A percentile compares a stretch with the other conserved stretches of the same genome.
Evolutionary conservation across 2,888 invertebrate species (phyloP).

Genomic region (Tipula helvola): DNA sequence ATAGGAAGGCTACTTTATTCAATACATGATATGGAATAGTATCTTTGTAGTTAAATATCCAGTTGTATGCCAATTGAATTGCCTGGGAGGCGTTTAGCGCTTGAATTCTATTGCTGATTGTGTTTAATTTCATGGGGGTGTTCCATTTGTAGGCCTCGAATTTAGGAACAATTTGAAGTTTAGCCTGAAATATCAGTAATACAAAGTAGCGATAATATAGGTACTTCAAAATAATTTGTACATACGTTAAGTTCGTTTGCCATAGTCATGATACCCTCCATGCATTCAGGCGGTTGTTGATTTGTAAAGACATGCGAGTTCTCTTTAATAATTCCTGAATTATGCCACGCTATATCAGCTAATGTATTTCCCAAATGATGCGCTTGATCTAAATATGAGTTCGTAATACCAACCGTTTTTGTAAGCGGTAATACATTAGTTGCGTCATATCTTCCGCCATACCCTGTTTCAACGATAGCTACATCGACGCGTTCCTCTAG

Average conservation of each 20-base stretch:
- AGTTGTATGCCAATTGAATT: constrained; percentile 63
- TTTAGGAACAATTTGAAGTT: constrained; percentile 47
- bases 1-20: neutral
- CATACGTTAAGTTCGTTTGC: neutral
- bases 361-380: constrained; percentile 67
- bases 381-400: constrained; percentile 84
- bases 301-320: constrained; percentile 60
- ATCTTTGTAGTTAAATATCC: constrained; percentile 41
- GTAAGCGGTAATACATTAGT: constrained; percentile 84
- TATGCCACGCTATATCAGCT: constrained; percentile 83
- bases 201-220: neutral
- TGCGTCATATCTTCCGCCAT: constrained; percentile 88
- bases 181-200: constrained; percentile 41
- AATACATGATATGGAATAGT: constrained; percentile 7
- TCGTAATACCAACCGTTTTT: constrained; percentile 78
- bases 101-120: constrained; percentile 44
- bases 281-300: constrained; percentile 46
- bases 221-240: neutral
- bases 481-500: constrained; percentile 77
- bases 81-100: constrained; percentile 75
- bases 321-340: constrained; percentile 88
- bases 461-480: constrained; percentile 91
- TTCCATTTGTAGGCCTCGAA: constrained; percentile 45
- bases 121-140: constrained; percentile 30
- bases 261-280: constrained; percentile 38